A percentile compares a stretch with the other conserved stretches of the same genome.
Conservation (phyloP, 2,113 vertebrate genomes). For the Maccullochella peelii region DNA sequence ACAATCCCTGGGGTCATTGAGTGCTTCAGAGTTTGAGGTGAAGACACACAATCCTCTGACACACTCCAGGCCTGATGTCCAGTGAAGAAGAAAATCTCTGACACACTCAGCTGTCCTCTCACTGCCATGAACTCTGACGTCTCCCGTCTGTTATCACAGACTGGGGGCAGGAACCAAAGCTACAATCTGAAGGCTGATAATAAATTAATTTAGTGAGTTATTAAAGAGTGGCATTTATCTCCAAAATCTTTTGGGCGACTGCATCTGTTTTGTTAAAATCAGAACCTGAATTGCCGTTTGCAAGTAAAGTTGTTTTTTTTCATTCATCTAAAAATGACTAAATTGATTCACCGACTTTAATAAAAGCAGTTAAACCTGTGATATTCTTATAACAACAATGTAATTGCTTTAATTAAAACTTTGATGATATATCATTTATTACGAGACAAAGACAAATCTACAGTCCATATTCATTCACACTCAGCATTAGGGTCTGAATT, state of each 20-base stretch:
- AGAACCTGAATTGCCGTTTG: neutral
- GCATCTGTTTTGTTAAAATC: neutral
- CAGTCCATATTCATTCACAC: neutral
- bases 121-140: slow-evolving; percentile 41
- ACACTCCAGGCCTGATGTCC: slow-evolving; percentile 66
- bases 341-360: neutral
- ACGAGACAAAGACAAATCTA: neutral
- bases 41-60: slow-evolving; percentile 39
- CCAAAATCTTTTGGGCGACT: neutral
- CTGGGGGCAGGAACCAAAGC: neutral
- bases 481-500: neutral
- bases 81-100: slow-evolving; percentile 55
- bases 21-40: slow-evolving; percentile 30
- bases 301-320: neutral
- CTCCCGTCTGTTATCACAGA: slow-evolving; percentile 17
- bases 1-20: neutral
- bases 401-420: neutral
- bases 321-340: neutral
- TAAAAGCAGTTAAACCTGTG: neutral
- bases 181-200: neutral
- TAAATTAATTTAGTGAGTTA: neutral
- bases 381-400: neutral
- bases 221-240: neutral
- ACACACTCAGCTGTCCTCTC: slow-evolving; percentile 35
- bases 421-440: neutral